These are phyloP conservation scores for Atrichornis clamosus DNA, from an alignment of 2,113 vertebrate species.

Conservation along the genomic window DNA sequence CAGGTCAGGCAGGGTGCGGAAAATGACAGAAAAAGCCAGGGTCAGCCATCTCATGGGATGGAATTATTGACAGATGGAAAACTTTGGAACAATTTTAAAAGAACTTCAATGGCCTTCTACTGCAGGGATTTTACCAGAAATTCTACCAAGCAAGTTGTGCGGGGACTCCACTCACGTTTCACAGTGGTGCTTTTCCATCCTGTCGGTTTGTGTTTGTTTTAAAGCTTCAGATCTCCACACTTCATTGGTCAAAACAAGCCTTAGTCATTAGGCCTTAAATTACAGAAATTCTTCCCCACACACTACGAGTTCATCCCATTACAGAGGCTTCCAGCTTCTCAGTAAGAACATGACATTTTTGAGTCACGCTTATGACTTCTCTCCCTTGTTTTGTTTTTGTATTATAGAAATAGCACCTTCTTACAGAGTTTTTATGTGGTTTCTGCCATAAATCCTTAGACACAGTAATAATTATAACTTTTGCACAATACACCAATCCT, in stretches of 20 bases:
- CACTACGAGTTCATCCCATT: conserved; percentile 74
- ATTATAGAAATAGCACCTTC: conserved; percentile 80
- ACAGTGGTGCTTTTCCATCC: conserved; percentile 89
- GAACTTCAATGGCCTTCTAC: conserved; percentile 78
- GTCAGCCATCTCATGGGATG: conserved; percentile 99
- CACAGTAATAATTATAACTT: conserved; percentile 83
- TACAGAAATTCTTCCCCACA: conserved; percentile 69
- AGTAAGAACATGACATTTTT: conserved; percentile 66
- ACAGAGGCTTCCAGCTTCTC: conserved; percentile 74
- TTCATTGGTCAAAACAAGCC: conserved; percentile 76
- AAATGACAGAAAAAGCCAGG: conserved; percentile 98
- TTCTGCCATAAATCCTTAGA: conserved; percentile 78
- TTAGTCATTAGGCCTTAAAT: conserved; percentile 80
- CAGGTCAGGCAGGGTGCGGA: conserved; percentile 93
- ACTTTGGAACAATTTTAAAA: conserved; percentile 65
- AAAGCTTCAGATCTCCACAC: conserved; percentile 72
- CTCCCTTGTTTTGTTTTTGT: conserved; percentile 73
- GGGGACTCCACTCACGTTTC: conserved; percentile 75
- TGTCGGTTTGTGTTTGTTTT: conserved; percentile 77
- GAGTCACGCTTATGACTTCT: conserved; percentile 59
- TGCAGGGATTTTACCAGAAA: conserved; percentile 92
- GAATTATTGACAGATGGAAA: conserved; percentile 84
- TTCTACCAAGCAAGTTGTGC: conserved; percentile 81
- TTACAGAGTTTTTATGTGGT: conserved; percentile 80
- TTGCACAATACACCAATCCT: conserved; percentile 94